Base-by-base conservation (phyloP, 2,888 invertebrate species). In the Coremacera marginata region DNA sequence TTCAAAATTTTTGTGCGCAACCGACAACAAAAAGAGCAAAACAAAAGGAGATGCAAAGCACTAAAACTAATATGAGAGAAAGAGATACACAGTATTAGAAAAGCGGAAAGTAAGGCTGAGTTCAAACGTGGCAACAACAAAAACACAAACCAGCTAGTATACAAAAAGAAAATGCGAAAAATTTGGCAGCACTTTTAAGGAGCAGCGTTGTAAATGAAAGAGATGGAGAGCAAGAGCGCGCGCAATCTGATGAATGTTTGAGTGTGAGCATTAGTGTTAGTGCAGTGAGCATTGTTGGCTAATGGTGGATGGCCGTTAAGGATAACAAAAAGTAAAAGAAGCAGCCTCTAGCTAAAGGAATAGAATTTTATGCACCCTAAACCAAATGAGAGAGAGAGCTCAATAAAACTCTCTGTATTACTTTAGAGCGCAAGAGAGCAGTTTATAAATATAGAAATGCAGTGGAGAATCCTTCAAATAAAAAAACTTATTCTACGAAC, bases 51-150 rank as follows among this genome's bases (percentile, higher is more conserved):
- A 87, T 81, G 85, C 84, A 86, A 87, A 87, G 84, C 85, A 79
- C 86, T 85, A 87, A 87, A 86, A 84, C 87, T 86, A 87, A 87
- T 84, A 87, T 84, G 87, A 82, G 78, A 85, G 87, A 87, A 86
- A 87, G 87, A 87, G 87, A 87, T 82, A 84, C 83, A 85, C 83
- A 85, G 83, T 82, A 86, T 87, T 87, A 87, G 87, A 87, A 87
- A 83, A 80, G 82, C 49, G 9, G 60, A 49, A 31, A 44, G 52
- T 31, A 44, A 55, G 51, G 44, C 51, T 71, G 55, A 72, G 51
- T 49, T 57, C 72, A n/a, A 51, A 62, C 44, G 72, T 52, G 57
- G 51, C 49, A 75, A 52, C 7, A 25, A 51, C 68, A 49, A 27
- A 51, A 34, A 65, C 65, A 34, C 22, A 8, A 14, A 27, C 62